Evolutionary conservation across 2,113 vertebrate species (phyloP).

Genomic region (Pampusana beccarii): DNA sequence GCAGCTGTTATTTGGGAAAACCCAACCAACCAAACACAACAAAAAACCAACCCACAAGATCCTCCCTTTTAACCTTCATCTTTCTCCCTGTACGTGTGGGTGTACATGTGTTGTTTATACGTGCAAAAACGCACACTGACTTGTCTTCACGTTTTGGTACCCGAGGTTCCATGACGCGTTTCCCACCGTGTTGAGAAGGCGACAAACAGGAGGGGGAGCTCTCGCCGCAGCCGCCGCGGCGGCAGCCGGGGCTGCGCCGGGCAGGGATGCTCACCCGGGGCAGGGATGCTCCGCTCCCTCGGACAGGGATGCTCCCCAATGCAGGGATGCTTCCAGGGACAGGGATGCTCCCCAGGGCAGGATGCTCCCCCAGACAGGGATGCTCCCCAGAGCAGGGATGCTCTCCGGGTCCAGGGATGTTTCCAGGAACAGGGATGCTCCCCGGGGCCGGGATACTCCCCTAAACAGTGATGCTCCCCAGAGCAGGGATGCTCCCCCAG

Average conservation of each 20-base stretch:
- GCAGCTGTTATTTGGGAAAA: neutral
- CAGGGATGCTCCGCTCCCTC: neutral
- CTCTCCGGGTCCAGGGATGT: too few relatives aligned
- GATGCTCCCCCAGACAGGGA: too few relatives aligned
- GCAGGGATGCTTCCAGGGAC: too few relatives aligned
- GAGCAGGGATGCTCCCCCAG: neutral
- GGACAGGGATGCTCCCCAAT: neutral
- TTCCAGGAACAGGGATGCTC: too few relatives aligned
- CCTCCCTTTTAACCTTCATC: neutral
- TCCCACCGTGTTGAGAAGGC: neutral
- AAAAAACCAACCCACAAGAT: too few relatives aligned
- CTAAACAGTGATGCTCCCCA: neutral
- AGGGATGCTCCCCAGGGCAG: too few relatives aligned
- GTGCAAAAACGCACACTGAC: neutral
- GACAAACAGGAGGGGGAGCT: constrained; percentile 58
- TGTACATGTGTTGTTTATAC: neutral
- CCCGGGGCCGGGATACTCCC: too few relatives aligned
- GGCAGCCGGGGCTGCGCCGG: neutral
- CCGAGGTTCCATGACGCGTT: neutral
- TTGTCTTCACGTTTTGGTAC: neutral
- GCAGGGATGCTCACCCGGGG: neutral
- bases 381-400: neutral
- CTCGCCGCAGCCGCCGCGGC: constrained; percentile 3
- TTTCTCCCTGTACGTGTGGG: neutral
- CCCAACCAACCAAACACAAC: too few relatives aligned